A percentile compares a stretch with the other conserved stretches of the same genome.
These are phyloP conservation scores for Callipepla californica DNA, from an alignment of 2,113 vertebrate genomes.

Conservation along the genomic window DNA sequence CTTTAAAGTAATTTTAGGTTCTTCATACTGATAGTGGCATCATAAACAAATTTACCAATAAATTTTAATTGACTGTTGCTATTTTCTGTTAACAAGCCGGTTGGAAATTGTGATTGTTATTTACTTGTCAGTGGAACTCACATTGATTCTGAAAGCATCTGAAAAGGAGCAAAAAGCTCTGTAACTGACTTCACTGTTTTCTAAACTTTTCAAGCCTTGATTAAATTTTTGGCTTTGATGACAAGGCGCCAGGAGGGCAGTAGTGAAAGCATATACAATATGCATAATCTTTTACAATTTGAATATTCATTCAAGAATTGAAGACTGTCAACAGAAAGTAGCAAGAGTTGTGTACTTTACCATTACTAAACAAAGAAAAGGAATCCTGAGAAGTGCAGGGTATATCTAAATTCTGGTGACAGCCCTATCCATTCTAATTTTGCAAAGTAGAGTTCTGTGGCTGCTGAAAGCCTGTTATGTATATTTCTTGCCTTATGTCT, in stretches of 20 bases:
- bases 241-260: not conserved
- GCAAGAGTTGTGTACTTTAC: not conserved
- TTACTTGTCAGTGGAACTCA: not conserved
- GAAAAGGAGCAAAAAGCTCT: not conserved
- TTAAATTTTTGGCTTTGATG: not conserved
- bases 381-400: not conserved
- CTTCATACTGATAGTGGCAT: not conserved
- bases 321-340: not conserved
- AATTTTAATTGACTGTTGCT: not conserved
- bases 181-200: not conserved
- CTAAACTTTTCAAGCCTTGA: not conserved
- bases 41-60: constrained; percentile 15
- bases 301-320: not conserved
- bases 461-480: not conserved
- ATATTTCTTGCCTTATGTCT: not conserved
- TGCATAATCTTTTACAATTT: not conserved
- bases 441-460: not conserved
- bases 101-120: not conserved
- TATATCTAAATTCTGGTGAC: not conserved
- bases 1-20: not conserved
- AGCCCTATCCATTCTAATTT: not conserved
- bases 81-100: not conserved
- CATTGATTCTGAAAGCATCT: not conserved
- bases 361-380: not conserved
- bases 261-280: not conserved